Base-by-base conservation (phyloP, 2,888 invertebrate genomes). In the Tillus elongatus region DNA sequence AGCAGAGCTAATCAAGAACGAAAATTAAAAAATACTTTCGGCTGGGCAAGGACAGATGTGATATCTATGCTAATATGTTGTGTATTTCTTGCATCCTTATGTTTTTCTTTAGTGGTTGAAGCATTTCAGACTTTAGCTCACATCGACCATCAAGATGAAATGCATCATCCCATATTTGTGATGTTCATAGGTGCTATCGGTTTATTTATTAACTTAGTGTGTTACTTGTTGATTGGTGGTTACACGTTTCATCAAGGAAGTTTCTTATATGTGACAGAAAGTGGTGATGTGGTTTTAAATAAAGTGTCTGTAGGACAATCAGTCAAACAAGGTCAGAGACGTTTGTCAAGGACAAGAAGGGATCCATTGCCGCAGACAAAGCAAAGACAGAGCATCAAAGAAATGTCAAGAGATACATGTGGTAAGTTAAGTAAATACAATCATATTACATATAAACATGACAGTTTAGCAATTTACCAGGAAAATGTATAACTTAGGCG, bases 31-130 rank as follows among this genome's bases (percentile, higher is more conserved):
- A 91, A 90, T 61, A 92, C 91, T 0, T 92, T 92, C 54, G 91
- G 91, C 4, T 91, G 91, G 91, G 85, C 89, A 2, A 75, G 91
- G 44, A 83, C 90, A 35, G 89, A 91, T 54, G 82, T 91, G n/a
- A 71, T 90, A 4, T 82, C 84, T 28, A 79, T 86, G 69, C 66
- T 90, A 29, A 78, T 84, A 2, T 83, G 85, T 34, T 84, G 83
- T 61, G 82, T 87, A 27, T 82, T 90, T 48, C 72, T 90, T 43
- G 80, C 82, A 0, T 88, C 91, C 0, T 74, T 91, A 41, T 82
- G 84, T 30, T 83, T 90, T 57, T 86, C 88, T 0, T 67, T 88
- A 30, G 64, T 85, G 3, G 79, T 89, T 3, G 89, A 90, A 64
- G 83, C 87, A 0, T 57, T 88, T 28, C 89, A 89, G 58, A 82